phyloP scores from a whole-genome alignment of 2,113 vertebrate genomes.

The Entelurus aequoreus region DNA sequence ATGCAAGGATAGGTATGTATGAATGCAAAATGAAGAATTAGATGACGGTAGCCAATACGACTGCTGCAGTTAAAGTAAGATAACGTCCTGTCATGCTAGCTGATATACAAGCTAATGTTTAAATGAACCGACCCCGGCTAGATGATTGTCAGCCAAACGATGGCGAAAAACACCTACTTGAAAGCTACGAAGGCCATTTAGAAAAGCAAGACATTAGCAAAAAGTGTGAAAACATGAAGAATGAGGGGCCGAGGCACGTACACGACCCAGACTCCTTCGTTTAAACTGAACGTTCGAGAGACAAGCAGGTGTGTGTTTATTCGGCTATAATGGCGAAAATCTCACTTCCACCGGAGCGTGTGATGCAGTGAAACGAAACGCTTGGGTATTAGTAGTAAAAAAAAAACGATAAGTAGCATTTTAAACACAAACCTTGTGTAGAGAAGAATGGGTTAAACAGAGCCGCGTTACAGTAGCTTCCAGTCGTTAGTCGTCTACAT shows the following conservation, averaged over 20 bases:
- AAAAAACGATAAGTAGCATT: neutral
- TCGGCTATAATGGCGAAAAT: neutral
- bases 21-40: too few species aligned
- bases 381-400: constrained; percentile 11
- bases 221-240: constrained; percentile 1
- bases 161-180: neutral
- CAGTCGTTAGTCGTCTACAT: neutral
- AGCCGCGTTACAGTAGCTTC: neutral
- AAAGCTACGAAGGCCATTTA: neutral
- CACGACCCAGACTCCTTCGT: too few species aligned
- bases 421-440: neutral
- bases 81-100: constrained; percentile 39
- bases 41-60: neutral
- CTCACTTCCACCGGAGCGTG: neutral
- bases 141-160: neutral
- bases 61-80: constrained; percentile 14
- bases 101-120: constrained; percentile 1
- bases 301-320: neutral
- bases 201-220: neutral
- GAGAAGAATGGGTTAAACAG: neutral
- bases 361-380: constrained; percentile 10
- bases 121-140: constrained; percentile 4
- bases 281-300: neutral
- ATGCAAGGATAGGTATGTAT: neutral
- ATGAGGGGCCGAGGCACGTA: neutral